Conservation (phyloP, 2,797 vertebrate species). For the Muraenolepis orangiensis region DNA sequence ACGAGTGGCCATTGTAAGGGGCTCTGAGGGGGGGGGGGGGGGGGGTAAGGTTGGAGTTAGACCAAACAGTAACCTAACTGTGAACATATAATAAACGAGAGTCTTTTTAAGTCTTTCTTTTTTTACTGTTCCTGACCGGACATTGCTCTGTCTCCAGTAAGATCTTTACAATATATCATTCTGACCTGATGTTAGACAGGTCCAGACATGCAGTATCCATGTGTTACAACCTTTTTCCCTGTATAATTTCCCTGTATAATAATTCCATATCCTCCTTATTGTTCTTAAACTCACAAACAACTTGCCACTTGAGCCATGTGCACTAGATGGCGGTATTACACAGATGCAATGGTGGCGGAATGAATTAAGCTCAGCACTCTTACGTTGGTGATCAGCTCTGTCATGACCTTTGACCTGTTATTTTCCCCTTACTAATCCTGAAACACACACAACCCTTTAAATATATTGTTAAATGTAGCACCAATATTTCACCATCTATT, state of each 20-base stretch:
- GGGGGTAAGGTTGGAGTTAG: no score
- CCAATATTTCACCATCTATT: neutral
- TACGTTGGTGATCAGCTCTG: neutral
- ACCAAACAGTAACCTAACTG: no score
- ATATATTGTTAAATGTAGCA: no score
- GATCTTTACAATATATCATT: no score
- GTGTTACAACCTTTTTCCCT: neutral
- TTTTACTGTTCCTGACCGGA: no score
- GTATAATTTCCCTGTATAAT: neutral
- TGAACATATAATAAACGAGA: no score
- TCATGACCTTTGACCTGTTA: neutral
- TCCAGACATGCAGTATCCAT: neutral
- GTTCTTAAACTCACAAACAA: neutral
- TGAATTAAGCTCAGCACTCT: neutral
- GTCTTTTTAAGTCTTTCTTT: no score
- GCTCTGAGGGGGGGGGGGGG: no score
- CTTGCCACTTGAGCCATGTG: neutral
- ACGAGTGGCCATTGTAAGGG: no score
- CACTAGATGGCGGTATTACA: neutral
- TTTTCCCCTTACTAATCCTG: neutral
- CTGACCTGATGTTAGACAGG: neutral
- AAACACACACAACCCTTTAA: neutral
- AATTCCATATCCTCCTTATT: neutral
- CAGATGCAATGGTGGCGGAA: neutral
- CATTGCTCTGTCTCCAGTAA: no score